These are phyloP conservation scores for Hippopotamyrus pictus DNA, from an alignment of 2,797 vertebrate genomes.

Conservation along the genomic window DNA sequence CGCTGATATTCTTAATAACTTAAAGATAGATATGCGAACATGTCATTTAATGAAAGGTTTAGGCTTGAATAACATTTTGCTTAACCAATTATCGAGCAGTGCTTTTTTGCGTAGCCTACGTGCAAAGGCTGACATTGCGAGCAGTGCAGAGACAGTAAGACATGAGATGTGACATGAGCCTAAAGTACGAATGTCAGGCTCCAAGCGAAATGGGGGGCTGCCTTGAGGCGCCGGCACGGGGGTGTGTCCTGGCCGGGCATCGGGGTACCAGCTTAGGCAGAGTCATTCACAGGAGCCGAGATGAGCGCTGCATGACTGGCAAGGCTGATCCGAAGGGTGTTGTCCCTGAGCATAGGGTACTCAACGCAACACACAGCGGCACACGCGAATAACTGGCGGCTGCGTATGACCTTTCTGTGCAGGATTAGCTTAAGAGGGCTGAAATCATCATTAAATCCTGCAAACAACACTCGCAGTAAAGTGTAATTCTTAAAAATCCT, in stretches of 20 bases:
- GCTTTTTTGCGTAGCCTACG: background rate
- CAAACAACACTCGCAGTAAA: background rate
- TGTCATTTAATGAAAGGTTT: background rate
- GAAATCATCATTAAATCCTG: slow-evolving; percentile 1
- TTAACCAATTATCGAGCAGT: background rate
- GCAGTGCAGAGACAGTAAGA: background rate
- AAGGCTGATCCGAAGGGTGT: background rate
- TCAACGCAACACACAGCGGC: background rate
- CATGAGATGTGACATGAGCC: background rate
- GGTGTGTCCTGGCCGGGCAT: background rate
- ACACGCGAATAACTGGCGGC: background rate
- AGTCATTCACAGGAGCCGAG: background rate
- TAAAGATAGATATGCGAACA: background rate
- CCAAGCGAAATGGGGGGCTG: background rate
- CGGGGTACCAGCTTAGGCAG: background rate
- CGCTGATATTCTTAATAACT: background rate
- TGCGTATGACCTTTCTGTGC: background rate
- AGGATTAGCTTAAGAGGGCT: background rate
- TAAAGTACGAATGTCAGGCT: background rate
- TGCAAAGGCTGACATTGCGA: background rate
- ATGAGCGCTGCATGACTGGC: background rate
- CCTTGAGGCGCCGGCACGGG: background rate
- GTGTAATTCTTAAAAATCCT: background rate
- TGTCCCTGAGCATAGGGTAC: background rate
- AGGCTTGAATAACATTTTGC: background rate